Conservation (phyloP, 2,888 invertebrate genomes). For the Sipha maydis region DNA sequence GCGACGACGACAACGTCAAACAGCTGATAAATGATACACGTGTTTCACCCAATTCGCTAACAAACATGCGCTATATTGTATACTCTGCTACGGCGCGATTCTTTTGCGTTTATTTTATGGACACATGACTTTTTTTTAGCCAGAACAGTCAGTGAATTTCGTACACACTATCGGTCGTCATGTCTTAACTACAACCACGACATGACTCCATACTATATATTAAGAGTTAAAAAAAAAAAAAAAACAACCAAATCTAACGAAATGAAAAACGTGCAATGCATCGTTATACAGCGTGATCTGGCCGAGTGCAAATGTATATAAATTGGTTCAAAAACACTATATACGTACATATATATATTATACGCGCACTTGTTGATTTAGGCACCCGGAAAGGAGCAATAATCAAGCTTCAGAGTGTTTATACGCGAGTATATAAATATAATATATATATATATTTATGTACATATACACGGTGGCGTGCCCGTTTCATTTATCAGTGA, state of each 20-base stretch:
- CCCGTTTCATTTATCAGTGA: conserved; percentile 62
- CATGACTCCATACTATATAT: neutral
- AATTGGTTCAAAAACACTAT: conserved; percentile 12
- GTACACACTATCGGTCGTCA: neutral
- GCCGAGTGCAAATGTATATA: neutral
- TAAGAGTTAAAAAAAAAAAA: neutral
- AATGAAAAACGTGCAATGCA: neutral
- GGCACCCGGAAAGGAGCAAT: conserved; percentile 55
- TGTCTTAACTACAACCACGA: no score
- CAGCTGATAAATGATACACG: conserved; percentile 33
- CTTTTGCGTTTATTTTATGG: neutral
- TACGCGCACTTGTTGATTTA: conserved; percentile 58
- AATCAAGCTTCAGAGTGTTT: conserved; percentile 56
- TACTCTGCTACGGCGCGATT: neutral
- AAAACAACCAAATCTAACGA: neutral
- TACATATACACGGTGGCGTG: conserved; percentile 30
- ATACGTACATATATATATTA: neutral
- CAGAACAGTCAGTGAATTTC: neutral
- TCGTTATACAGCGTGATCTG: no score
- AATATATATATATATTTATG: neutral
- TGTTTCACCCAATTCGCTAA: neutral
- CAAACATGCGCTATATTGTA: neutral
- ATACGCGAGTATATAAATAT: conserved; percentile 24
- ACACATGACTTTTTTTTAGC: neutral
- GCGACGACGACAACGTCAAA: neutral